These are phyloP conservation scores for Uloborus plumipes DNA, from an alignment of 2,888 invertebrate species.

Conservation along the genomic window DNA sequence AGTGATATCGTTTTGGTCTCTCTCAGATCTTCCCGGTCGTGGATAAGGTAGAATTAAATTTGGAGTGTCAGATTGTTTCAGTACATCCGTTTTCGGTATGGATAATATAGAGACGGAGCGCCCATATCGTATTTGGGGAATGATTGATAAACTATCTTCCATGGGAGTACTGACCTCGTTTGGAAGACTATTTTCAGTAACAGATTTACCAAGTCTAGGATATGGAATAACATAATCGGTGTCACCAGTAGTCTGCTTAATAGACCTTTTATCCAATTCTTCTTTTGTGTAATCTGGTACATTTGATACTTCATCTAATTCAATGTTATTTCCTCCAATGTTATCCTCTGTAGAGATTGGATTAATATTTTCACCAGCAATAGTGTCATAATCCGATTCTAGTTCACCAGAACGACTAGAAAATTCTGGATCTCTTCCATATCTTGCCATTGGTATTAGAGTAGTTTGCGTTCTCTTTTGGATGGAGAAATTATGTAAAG, in stretches of 20 bases:
- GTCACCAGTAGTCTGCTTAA: conserved; percentile 1
- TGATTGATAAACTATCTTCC: conserved; percentile 5
- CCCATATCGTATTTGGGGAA: conserved; percentile 42
- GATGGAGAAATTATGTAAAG: too few relatives aligned
- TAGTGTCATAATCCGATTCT: background rate
- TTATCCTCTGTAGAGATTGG: background rate
- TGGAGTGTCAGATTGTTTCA: background rate
- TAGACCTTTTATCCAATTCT: background rate
- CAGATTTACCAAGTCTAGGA: conserved; percentile 2
- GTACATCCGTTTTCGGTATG: background rate
- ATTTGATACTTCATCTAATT: background rate
- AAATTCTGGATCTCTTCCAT: too few relatives aligned
- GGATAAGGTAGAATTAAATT: conserved; percentile 39
- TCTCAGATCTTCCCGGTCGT: conserved; percentile 36
- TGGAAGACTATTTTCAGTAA: too few relatives aligned
- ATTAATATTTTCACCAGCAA: background rate
- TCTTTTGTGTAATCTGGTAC: background rate
- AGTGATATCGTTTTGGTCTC: too few relatives aligned
- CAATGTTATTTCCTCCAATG: background rate
- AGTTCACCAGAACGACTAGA: too few relatives aligned
- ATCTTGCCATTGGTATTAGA: too few relatives aligned
- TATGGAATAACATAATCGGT: conserved; percentile 24
- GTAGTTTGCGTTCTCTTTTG: too few relatives aligned
- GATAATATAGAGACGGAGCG: conserved; percentile 5
- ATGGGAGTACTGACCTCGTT: too few relatives aligned